These are phyloP conservation scores for Suillia variegata DNA, from an alignment of 2,888 invertebrate species.

Conservation along the genomic window DNA sequence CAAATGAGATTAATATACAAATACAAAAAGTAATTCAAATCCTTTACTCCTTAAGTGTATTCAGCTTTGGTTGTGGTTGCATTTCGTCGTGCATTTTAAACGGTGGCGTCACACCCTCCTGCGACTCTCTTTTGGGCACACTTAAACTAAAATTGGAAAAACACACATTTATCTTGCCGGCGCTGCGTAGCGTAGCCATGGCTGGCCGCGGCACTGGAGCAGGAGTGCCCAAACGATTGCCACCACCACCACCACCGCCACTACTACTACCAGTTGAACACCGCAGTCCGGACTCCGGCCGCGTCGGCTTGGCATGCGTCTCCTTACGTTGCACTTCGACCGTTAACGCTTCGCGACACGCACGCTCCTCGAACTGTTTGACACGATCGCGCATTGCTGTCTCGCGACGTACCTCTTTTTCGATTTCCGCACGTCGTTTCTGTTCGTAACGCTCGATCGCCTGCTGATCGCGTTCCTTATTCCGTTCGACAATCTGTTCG, in stretches of 20 bases:
- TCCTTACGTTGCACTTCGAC: constrained; percentile 50
- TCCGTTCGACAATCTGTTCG: constrained; percentile 49
- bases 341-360: constrained; percentile 48
- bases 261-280: constrained; percentile 14
- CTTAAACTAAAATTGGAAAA: constrained; percentile 48
- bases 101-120: constrained; percentile 37
- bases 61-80: not conserved
- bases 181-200: constrained; percentile 44
- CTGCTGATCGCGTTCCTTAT: constrained; percentile 54
- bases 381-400: constrained; percentile 53
- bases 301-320: constrained; percentile 35
- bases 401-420: constrained; percentile 53
- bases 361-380: constrained; percentile 48
- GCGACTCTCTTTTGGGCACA: constrained; percentile 58
- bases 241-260: no score
- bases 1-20: no score
- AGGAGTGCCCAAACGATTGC: constrained; percentile 41
- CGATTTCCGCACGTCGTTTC: constrained; percentile 52
- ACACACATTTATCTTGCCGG: constrained; percentile 50
- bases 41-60: not conserved
- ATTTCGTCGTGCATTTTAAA: constrained; percentile 31
- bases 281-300: constrained; percentile 17
- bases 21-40: no score
- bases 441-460: constrained; percentile 50
- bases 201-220: constrained; percentile 36